Percentiles rank a stretch among this genome's conserved stretches.
phyloP scores from a whole-genome alignment of 2,113 vertebrate species.

The Lophura nycthemera region DNA sequence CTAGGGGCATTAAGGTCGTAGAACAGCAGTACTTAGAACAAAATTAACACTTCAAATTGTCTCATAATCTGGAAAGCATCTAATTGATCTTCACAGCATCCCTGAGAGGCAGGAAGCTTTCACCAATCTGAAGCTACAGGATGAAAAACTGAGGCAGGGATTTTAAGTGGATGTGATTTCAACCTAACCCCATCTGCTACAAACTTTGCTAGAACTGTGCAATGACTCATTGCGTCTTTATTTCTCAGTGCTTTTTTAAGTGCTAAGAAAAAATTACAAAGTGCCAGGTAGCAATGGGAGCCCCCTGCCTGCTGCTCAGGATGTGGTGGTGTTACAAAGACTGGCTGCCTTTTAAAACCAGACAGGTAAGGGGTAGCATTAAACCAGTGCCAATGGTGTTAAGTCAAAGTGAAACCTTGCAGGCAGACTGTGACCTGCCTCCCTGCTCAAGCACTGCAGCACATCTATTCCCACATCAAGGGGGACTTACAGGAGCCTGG shows the following conservation, averaged over 20 bases:
- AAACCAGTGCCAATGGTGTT: neutral
- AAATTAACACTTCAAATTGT: neutral
- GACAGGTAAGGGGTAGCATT: neutral
- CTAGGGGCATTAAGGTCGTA: neutral
- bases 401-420: neutral
- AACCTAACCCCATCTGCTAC: neutral
- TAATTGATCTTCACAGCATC: neutral
- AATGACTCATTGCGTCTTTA: neutral
- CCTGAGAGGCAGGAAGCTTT: neutral
- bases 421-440: neutral
- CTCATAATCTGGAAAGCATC: neutral
- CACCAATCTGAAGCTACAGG: neutral
- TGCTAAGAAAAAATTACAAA: neutral
- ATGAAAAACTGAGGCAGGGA: neutral
- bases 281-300: neutral
- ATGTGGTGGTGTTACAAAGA: neutral
- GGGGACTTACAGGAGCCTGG: fast-evolving
- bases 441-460: neutral
- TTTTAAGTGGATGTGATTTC: neutral
- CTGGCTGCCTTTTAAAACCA: neutral
- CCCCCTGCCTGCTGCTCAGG: neutral
- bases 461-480: constrained; percentile 1
- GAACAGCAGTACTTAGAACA: neutral
- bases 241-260: neutral
- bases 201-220: neutral